A percentile compares a stretch with the other conserved stretches of the same genome.
phyloP scores from a whole-genome alignment of 2,797 vertebrate genomes.

The Pseudochaenichthys georgianus region DNA sequence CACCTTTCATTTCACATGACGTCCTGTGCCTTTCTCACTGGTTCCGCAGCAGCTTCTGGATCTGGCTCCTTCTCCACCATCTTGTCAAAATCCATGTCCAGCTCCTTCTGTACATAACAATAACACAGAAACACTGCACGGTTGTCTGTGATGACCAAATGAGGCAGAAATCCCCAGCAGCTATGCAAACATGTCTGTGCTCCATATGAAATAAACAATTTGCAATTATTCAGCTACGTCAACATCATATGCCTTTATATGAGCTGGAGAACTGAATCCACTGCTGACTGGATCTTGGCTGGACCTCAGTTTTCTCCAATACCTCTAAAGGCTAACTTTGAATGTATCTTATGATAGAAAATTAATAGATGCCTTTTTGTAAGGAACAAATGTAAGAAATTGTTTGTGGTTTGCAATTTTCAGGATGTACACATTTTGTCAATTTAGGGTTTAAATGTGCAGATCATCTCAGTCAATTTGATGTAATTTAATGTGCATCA shows the following conservation, averaged over 20 bases:
- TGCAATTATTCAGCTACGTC: constrained; percentile 73
- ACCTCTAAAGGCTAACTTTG: background rate
- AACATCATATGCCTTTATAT: constrained; percentile 69
- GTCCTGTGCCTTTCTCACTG: constrained; percentile 9
- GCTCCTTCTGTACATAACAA: constrained; percentile 52
- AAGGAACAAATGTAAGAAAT: background rate
- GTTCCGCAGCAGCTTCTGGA: constrained; percentile 41
- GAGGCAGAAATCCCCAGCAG: constrained; percentile 78
- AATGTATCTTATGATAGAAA: constrained; percentile 18
- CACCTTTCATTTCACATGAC: constrained; percentile 19
- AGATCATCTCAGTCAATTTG: background rate
- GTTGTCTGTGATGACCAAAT: constrained; percentile 71
- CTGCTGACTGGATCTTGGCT: constrained; percentile 47
- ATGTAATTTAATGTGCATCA: background rate
- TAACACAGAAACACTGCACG: constrained; percentile 49
- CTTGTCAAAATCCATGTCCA: constrained; percentile 44
- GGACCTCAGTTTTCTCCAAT: constrained; percentile 2
- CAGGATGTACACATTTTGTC: background rate
- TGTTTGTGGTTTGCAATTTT: background rate
- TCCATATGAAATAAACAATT: constrained; percentile 77
- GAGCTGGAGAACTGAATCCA: constrained; percentile 41
- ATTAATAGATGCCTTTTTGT: background rate
- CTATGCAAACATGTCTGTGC: constrained; percentile 76
- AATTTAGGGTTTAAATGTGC: background rate
- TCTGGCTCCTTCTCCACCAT: constrained; percentile 39